phyloP scores from a whole-genome alignment of 2,797 vertebrate species.

The Oreonectes daqikongensis region DNA sequence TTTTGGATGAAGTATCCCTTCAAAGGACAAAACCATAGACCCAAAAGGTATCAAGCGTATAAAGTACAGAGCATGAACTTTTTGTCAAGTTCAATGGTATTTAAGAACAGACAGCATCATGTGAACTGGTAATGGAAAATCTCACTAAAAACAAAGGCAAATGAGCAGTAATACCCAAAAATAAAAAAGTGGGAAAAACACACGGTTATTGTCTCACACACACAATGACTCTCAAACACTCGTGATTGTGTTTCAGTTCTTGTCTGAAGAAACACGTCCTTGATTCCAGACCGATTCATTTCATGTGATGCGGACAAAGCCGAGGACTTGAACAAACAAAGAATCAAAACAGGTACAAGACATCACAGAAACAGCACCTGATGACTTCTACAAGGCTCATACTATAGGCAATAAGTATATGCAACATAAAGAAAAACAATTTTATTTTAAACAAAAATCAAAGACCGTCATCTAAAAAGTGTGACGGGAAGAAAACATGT shows the following conservation, averaged over 20 bases:
- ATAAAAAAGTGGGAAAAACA: neutral
- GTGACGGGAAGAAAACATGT: neutral
- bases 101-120: neutral
- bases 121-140: neutral
- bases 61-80: too few relatives aligned
- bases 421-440: neutral
- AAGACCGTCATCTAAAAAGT: slow-evolving; percentile 7
- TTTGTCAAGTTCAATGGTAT: neutral
- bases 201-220: slow-evolving; percentile 10
- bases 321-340: neutral
- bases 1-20: too few relatives aligned
- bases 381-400: neutral
- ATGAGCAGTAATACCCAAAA: too few relatives aligned
- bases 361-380: neutral
- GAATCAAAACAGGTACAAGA: neutral
- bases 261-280: neutral
- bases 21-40: neutral
- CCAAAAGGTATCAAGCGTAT: too few relatives aligned
- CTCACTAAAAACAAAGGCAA: neutral
- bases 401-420: neutral
- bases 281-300: neutral
- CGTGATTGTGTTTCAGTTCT: neutral
- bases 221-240: neutral
- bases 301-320: neutral
- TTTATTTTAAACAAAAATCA: slow-evolving; percentile 1